phyloP scores from a whole-genome alignment of 2,797 vertebrate genomes.

The Propithecus deckenii region DNA sequence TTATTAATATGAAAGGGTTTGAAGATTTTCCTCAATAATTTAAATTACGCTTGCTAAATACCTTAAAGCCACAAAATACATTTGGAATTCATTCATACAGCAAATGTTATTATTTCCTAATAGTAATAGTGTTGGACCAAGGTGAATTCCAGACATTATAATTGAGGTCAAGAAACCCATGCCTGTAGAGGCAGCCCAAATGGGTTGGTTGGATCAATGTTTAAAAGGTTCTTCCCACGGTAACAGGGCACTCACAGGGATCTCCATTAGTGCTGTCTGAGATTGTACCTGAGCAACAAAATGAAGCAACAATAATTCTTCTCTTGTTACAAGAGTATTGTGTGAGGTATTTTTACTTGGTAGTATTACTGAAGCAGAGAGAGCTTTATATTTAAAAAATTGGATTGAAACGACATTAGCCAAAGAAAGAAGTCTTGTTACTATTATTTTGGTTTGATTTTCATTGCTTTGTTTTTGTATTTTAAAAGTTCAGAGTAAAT shows the following conservation, averaged over 20 bases:
- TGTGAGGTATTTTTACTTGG: neutral
- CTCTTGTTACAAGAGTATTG: neutral
- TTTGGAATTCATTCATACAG: neutral
- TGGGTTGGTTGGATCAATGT: neutral
- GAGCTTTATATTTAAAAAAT: neutral
- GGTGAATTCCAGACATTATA: neutral
- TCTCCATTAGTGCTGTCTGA: neutral
- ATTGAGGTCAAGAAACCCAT: neutral
- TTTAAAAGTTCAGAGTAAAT: neutral
- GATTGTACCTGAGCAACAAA: neutral
- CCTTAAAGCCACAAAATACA: neutral
- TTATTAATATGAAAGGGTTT: neutral
- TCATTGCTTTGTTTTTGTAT: neutral
- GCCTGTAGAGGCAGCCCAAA: neutral
- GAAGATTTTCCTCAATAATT: neutral
- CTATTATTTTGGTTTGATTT: neutral
- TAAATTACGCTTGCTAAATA: neutral
- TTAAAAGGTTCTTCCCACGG: neutral
- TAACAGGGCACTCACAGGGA: neutral
- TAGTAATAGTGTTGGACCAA: neutral
- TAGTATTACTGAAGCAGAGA: neutral
- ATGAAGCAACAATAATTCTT: neutral
- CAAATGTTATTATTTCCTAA: neutral
- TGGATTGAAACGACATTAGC: neutral
- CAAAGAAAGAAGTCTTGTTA: neutral